Evolutionary conservation across 2,888 invertebrate genomes (phyloP), one percentile per base, ranked within the genome.

Genomic region (Lithophane socia): DNA sequence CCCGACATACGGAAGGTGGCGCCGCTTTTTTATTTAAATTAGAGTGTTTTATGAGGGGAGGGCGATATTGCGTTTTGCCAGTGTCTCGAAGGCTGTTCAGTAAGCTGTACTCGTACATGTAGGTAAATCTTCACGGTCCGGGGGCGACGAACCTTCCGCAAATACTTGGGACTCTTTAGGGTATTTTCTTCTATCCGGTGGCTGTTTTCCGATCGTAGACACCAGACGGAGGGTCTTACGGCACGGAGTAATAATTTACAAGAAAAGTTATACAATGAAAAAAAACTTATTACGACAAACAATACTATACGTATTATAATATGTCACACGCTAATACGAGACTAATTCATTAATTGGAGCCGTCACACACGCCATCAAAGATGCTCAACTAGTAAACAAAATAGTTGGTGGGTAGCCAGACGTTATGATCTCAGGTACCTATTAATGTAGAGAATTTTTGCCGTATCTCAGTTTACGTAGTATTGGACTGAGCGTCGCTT

Each of bases 21-120:
- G 96, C 95, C 95, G 96, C 96, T 96, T 96, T 96, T 96, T 96
- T 96, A 96, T 96, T 96, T 96, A 96, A 96, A 96, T 96, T 96
- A 96, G 96, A 96, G 96, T 96, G 96, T 96, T 96, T 96, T 96
- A 96, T 96, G 95, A 96, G 94, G 95, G 95, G 94, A 94, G 94
- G 94, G 94, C 95, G 95, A 96, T 96, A 96, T 96, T 96, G 95
- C 95, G 96, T 96, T 96, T 94, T 94, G 94, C 94, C 95, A 94
- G 94, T 95, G 94, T 94, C 95, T 95, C 93, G 91, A 92, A 94
- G 92, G 92, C 92, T 93, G 92, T 94, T 94, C 90, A 89, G 93
- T 93, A 92, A 94, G 94, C 93, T 94, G 94, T 94, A 94, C 86
- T 84, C 85, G 83, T 86, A 88, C 92, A 92, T 92, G 91, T 92